These are phyloP conservation scores for Drosophila pegasa DNA, from an alignment of 2,888 invertebrate genomes.

Conservation along the genomic window DNA sequence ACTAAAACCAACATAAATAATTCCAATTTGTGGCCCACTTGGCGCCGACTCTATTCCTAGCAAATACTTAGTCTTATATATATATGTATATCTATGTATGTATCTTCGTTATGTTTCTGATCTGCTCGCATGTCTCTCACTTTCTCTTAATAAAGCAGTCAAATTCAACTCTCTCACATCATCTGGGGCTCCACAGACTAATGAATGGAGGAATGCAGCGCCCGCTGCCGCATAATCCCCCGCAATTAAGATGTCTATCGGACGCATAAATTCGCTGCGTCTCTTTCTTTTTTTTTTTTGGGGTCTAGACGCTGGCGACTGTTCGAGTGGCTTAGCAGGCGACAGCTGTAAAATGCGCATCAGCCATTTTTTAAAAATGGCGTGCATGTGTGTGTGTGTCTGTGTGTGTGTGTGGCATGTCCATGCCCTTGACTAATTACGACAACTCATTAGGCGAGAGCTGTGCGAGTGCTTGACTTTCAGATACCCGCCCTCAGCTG, in stretches of 20 bases:
- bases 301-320: conserved; percentile 62
- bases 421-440: conserved; percentile 46
- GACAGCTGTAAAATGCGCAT: conserved; percentile 45
- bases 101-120: conserved; percentile 32
- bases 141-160: conserved; percentile 55
- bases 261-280: conserved; percentile 45
- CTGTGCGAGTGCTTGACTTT: not conserved
- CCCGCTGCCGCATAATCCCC: conserved; percentile 64
- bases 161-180: conserved; percentile 13
- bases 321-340: conserved; percentile 34
- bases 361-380: conserved; percentile 26
- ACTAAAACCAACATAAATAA: conserved; percentile 33
- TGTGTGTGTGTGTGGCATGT: conserved; percentile 23
- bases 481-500: conserved; percentile 6
- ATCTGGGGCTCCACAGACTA: conserved; percentile 14
- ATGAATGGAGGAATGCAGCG: conserved; percentile 38
- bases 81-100: conserved; percentile 11
- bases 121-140: conserved; percentile 32
- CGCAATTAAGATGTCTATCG: conserved; percentile 75
- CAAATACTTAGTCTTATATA: conserved; percentile 48
- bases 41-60: conserved; percentile 50
- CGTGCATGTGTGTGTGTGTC: not conserved
- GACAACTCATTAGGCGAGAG: conserved; percentile 30
- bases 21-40: conserved; percentile 67
- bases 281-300: conserved; percentile 2